These are phyloP conservation scores for Aphis gossypii DNA, from an alignment of 1,140 invertebrate genomes.

Conservation along the genomic window DNA sequence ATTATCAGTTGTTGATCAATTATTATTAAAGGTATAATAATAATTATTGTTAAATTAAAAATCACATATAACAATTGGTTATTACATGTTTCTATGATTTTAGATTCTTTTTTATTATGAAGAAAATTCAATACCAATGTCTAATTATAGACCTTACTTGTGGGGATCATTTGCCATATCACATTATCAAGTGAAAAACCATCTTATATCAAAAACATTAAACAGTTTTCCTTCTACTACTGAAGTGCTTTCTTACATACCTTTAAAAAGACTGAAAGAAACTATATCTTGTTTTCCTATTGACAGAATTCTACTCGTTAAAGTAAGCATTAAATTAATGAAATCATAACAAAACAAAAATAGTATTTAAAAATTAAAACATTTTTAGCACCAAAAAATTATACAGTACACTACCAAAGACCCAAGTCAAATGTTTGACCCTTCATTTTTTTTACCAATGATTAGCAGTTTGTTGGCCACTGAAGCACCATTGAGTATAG, in stretches of 20 bases:
- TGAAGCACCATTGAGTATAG: conserved; percentile 71
- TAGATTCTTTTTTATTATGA: conserved; percentile 73
- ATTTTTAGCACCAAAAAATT: conserved; percentile 14
- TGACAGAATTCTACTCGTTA: neutral
- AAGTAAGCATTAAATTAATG: conserved; percentile 22
- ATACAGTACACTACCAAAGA: neutral
- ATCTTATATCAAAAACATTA: conserved; percentile 45
- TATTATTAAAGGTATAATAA: conserved; percentile 67
- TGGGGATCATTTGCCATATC: conserved; percentile 80
- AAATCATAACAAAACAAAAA: conserved; percentile 19
- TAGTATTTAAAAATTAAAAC: neutral
- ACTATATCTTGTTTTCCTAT: conserved; percentile 46
- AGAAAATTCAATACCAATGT: conserved; percentile 68
- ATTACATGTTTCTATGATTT: conserved; percentile 42
- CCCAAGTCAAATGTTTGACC: conserved; percentile 70
- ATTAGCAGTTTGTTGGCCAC: conserved; percentile 72
- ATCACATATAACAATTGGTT: neutral
- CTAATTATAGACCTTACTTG: conserved; percentile 77
- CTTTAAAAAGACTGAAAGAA: conserved; percentile 37
- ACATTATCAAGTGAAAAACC: conserved; percentile 68
- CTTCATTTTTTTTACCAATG: conserved; percentile 76
- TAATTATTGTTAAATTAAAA: neutral
- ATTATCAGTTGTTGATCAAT: conserved; percentile 70
- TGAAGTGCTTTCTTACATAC: conserved; percentile 48
- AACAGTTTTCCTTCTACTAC: conserved; percentile 48